Conservation (phyloP, 2,113 vertebrate genomes). For the Notarius lentiginosus region DNA sequence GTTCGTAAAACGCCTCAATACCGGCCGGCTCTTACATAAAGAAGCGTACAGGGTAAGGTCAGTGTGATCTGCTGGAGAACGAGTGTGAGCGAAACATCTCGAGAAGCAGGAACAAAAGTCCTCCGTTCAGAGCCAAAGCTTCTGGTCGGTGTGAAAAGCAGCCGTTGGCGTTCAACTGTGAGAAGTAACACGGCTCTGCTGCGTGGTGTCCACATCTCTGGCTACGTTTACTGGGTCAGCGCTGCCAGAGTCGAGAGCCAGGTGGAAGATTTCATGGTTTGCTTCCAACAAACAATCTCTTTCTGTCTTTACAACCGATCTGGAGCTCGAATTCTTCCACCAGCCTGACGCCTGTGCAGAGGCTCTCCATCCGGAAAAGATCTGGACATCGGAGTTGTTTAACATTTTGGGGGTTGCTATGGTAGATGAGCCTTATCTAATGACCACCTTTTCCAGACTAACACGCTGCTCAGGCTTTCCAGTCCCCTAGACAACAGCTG, state of each 20-base stretch:
- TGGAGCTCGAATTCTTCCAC: slow-evolving; percentile 8
- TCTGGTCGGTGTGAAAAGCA: slow-evolving; percentile 46
- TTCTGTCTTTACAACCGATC: neutral
- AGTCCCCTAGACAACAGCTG: slow-evolving; percentile 7
- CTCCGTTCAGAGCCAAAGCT: slow-evolving; percentile 8
- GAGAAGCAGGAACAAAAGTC: neutral
- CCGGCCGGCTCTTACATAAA: neutral
- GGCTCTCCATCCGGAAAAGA: slow-evolving; percentile 1
- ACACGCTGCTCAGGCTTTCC: neutral
- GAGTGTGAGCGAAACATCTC: slow-evolving; percentile 13
- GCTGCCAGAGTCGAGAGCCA: neutral
- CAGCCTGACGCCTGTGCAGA: neutral
- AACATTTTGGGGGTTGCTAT: slow-evolving; percentile 36
- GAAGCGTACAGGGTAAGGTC: neutral
- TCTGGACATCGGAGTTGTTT: slow-evolving; percentile 7
- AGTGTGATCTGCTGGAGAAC: neutral
- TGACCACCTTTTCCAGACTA: slow-evolving; percentile 2
- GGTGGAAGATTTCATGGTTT: slow-evolving; percentile 47
- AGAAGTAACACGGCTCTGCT: slow-evolving; percentile 61
- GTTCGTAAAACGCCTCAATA: neutral
- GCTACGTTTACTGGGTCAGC: slow-evolving; percentile 44
- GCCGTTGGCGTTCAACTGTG: slow-evolving; percentile 61
- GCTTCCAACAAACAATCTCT: slow-evolving; percentile 38
- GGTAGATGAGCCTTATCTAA: slow-evolving; percentile 40
- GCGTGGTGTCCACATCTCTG: slow-evolving; percentile 50